These are phyloP conservation scores for Didymodactylos carnosus DNA, from an alignment of 2,888 invertebrate genomes.

Conservation along the genomic window DNA sequence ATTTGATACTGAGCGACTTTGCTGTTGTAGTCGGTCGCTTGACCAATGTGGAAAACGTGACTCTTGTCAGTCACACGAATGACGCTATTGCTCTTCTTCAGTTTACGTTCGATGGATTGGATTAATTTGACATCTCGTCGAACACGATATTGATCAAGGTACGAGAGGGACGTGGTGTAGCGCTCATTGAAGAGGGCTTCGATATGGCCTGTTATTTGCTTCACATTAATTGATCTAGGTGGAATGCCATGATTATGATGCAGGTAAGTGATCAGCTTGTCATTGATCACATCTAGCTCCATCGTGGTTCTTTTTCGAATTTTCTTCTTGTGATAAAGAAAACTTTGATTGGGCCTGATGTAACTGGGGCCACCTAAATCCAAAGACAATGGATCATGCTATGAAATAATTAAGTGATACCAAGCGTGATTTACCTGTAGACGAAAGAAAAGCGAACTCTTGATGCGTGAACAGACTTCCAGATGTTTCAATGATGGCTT, in stretches of 20 bases:
- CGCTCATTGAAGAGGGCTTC: background rate
- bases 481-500: background rate
- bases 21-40: background rate
- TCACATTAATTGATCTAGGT: background rate
- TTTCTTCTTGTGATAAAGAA: background rate
- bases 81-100: background rate
- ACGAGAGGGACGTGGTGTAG: background rate
- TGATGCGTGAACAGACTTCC: background rate
- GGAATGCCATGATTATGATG: background rate
- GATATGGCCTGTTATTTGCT: background rate
- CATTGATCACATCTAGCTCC: background rate
- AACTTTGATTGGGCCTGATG: background rate
- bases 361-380: background rate
- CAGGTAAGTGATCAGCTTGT: background rate
- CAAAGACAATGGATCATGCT: background rate
- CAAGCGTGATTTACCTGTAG: background rate
- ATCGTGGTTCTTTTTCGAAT: background rate
- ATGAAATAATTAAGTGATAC: background rate
- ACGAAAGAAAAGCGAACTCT: background rate
- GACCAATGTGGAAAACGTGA: background rate
- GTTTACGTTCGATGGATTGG: background rate
- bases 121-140: background rate
- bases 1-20: background rate
- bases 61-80: background rate
- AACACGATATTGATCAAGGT: background rate